A percentile compares a stretch with the other conserved stretches of the same genome.
Evolutionary conservation across 2,113 vertebrate genomes (phyloP).

Genomic region (Lasiurus cinereus): DNA sequence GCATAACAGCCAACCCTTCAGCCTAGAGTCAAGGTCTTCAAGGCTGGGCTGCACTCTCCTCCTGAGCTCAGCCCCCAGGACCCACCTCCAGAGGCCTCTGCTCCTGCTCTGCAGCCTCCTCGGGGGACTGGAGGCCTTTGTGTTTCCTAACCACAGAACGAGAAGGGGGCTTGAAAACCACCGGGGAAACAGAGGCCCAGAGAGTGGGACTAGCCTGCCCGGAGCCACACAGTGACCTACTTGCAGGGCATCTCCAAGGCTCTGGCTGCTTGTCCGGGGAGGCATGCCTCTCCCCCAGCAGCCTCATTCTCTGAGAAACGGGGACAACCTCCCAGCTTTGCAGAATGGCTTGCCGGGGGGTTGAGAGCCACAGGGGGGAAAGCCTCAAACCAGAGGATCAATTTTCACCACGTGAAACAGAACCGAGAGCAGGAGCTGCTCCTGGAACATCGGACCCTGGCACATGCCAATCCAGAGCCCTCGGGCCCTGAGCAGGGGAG

Average conservation of each 20-base stretch:
- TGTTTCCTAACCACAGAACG: not conserved
- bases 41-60: too few relatives aligned
- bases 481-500: not conserved
- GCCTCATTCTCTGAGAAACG: not conserved
- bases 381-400: slow-evolving; percentile 50
- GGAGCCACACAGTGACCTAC: not conserved
- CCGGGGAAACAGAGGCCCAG: not conserved
- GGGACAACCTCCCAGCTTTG: not conserved
- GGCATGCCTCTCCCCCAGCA: not conserved
- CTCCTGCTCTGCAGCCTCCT: not conserved
- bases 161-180: not conserved
- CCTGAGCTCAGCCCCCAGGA: not conserved
- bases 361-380: not conserved
- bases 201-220: not conserved
- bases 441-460: slow-evolving; percentile 66
- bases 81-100: not conserved
- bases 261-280: not conserved
- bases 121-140: not conserved
- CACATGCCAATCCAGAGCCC: not conserved
- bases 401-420: slow-evolving; percentile 65
- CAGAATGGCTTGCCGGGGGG: slow-evolving; percentile 7
- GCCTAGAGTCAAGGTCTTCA: not conserved
- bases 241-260: not conserved
- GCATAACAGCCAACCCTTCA: too few relatives aligned
- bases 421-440: not conserved